Base-by-base conservation (phyloP, 2,888 invertebrate genomes). In the Thera obeliscata region DNA sequence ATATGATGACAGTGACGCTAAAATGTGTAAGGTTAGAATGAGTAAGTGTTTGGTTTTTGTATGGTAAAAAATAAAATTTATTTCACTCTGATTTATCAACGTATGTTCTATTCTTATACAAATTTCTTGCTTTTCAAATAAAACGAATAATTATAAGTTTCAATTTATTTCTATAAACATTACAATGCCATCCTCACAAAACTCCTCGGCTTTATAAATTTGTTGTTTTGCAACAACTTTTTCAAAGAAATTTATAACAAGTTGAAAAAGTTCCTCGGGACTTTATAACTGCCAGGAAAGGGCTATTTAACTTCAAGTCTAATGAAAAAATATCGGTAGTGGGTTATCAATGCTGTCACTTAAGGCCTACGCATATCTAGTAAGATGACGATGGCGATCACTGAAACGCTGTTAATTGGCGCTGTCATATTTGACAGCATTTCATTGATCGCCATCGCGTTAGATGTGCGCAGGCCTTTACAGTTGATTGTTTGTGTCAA, bases 141-240 rank as follows among this genome's bases (percentile, higher is more conserved):
- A 59, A 36, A 49, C 8, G 12, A 55, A 55, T 55, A 43, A 35
- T 55, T 55, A 61, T 61, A 61, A 61, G 46, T 61, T 61, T 61
- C 54, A 43, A 54, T 54, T 55, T 61, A 54, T 61, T 43, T 41
- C 41, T 60, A 7, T 60, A 9, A 52, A 52, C 11, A 9, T 43
- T 33, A 43, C 59, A 9, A 60, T 43, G 41, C 35, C 33, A 38
- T 54, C 52, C 54, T 46, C 7, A 55, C 46, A 46, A 61, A 61
- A 43, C 35, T 54, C n/a, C 1, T 52, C 52, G n/a, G 22, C 6
- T 61, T 54, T 61, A 22, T 61, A 6, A 61, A 41, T 52, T 60
- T 38, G 46, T 58, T 58, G 50, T 59, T 59, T 50, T 59, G 12
- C 43, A 46, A 11, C 12, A 12, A 12, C 50, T n/a, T 12, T 48